A percentile compares a stretch with the other conserved stretches of the same genome.
Evolutionary conservation across 2,888 invertebrate genomes (phyloP).

Genomic region (Pandemis cinnamomeana): DNA sequence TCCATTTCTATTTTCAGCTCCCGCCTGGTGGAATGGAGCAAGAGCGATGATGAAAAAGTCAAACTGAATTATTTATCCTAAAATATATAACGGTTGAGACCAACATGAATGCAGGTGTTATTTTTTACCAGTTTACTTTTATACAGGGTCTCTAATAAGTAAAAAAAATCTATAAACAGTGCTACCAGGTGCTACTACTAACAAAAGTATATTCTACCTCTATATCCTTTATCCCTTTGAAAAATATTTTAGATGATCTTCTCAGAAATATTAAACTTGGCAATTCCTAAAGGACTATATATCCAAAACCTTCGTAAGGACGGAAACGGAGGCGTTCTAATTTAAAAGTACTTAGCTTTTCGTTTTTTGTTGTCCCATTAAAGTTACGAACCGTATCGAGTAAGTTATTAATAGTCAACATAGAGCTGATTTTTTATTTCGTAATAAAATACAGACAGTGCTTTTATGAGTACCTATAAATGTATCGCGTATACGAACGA

Average conservation of each 20-base stretch:
- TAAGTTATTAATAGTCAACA: constrained; percentile 13
- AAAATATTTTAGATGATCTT: background rate
- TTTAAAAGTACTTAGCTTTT: constrained; percentile 45
- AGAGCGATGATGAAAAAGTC: background rate
- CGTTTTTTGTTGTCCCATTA: constrained; percentile 49
- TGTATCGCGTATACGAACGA: too few species aligned
- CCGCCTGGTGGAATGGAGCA: background rate
- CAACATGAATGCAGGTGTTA: too few species aligned
- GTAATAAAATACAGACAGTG: too few species aligned
- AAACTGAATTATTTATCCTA: background rate
- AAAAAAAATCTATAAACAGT: too few species aligned
- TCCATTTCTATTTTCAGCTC: constrained; percentile 2
- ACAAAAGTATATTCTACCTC: too few species aligned
- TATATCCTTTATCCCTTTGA: background rate
- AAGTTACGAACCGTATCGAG: constrained; percentile 10
- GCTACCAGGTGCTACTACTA: too few species aligned
- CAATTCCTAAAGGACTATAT: background rate
- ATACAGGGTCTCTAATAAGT: too few species aligned
- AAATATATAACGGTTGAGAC: background rate
- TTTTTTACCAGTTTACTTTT: too few species aligned
- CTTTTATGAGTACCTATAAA: too few species aligned
- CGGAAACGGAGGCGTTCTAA: constrained; percentile 52
- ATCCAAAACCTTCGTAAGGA: background rate
- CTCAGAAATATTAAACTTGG: background rate
- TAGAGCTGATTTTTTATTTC: background rate